Percentiles rank a stretch among this genome's conserved stretches.
These are phyloP conservation scores for Drosophila kambysellisi DNA, from an alignment of 2,888 invertebrate genomes.

Conservation along the genomic window DNA sequence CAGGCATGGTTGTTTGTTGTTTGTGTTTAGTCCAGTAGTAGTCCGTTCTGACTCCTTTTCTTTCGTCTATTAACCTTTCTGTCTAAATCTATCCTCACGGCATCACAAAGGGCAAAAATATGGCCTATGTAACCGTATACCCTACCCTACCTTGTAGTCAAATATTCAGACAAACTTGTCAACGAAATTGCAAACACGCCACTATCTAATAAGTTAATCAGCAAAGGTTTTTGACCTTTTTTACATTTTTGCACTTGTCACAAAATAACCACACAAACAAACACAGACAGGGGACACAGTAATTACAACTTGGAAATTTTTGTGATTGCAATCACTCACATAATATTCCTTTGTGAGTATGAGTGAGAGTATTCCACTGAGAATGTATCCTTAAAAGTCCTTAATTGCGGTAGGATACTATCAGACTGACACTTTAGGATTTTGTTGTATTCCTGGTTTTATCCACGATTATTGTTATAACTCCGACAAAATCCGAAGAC, in stretches of 20 bases:
- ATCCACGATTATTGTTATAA: conserved; percentile 43
- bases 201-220: conserved; percentile 4
- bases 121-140: no score
- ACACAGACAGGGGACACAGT: background rate
- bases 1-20: no score
- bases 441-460: conserved; percentile 4
- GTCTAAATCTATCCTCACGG: no score
- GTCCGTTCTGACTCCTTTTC: no score
- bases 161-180: background rate
- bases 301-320: background rate
- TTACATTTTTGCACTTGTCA: conserved; percentile 8
- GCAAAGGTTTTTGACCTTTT: background rate
- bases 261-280: background rate
- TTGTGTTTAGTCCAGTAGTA: no score
- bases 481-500: conserved; percentile 60
- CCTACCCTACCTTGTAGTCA: background rate
- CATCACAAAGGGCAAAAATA: no score
- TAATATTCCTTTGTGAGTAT: conserved; percentile 20
- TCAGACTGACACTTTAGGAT: background rate
- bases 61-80: no score
- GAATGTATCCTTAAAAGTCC: conserved; percentile 11
- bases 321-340: conserved; percentile 26
- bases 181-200: conserved; percentile 20
- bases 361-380: conserved; percentile 2
- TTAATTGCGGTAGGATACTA: conserved; percentile 22